Evolutionary conservation across 2,797 vertebrate species (phyloP).

Genomic region (Neosalanx taihuensis): DNA sequence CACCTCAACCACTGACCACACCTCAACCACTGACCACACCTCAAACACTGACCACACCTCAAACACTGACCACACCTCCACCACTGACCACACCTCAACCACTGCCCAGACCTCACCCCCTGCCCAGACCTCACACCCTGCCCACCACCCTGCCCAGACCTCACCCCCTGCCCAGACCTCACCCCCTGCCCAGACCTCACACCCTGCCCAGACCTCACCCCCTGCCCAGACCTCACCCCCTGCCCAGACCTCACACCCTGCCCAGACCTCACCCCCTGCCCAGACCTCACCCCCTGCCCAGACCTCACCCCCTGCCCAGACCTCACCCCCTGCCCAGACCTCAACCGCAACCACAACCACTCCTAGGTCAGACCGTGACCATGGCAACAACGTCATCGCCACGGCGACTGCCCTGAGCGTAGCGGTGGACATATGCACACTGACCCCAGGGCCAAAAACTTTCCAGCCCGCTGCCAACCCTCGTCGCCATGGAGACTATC

Average conservation of each 20-base stretch:
- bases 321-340: too few species aligned
- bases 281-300: too few species aligned
- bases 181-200: too few species aligned
- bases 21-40: neutral
- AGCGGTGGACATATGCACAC: slow-evolving; percentile 64
- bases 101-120: neutral
- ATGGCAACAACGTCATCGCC: too few species aligned
- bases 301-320: too few species aligned
- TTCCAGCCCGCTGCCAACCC: slow-evolving; percentile 57
- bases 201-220: too few species aligned
- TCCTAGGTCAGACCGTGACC: slow-evolving; percentile 42
- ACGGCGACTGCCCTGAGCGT: too few species aligned
- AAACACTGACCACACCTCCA: neutral
- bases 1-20: neutral
- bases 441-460: slow-evolving; percentile 73
- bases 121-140: neutral
- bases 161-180: neutral
- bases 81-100: neutral
- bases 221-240: too few species aligned
- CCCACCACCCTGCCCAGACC: neutral
- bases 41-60: neutral
- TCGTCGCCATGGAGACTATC: slow-evolving; percentile 1
- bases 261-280: too few species aligned
- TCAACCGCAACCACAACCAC: neutral
- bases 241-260: too few species aligned